These are phyloP conservation scores for Littorina saxatilis DNA, from an alignment of 1,140 invertebrate genomes.

Conservation along the genomic window DNA sequence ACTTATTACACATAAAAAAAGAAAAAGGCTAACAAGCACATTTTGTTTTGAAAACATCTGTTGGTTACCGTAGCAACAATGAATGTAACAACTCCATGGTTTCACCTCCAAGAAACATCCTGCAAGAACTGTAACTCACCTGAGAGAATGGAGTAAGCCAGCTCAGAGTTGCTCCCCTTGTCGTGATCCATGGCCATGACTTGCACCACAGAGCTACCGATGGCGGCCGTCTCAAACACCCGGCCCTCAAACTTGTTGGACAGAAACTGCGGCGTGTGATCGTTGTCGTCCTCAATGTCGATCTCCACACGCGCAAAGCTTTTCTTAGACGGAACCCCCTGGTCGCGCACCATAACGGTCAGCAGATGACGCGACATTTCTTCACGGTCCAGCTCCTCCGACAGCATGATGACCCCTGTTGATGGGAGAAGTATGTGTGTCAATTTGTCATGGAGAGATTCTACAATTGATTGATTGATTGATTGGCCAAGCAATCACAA, in stretches of 20 bases:
- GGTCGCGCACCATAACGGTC: slow-evolving; percentile 93
- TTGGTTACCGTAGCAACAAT: no score
- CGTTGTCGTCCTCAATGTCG: slow-evolving; percentile 91
- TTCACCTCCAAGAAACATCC: no score
- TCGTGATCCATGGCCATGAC: slow-evolving; percentile 88
- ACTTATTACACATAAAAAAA: no score
- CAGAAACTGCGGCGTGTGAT: slow-evolving; percentile 90
- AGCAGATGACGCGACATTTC: slow-evolving; percentile 88
- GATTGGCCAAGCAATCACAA: no score
- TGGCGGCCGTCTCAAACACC: slow-evolving; percentile 71
- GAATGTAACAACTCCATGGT: no score
- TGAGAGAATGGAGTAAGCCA: slow-evolving; percentile 88
- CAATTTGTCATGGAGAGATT: background rate
- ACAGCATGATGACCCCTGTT: slow-evolving; percentile 80
- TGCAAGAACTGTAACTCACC: slow-evolving; percentile 73
- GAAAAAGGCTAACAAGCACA: no score
- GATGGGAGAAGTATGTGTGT: no score
- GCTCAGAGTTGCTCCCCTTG: slow-evolving; percentile 86
- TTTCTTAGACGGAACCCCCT: slow-evolving; percentile 88
- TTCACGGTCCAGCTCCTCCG: slow-evolving; percentile 86
- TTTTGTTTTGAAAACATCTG: no score
- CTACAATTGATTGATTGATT: no score
- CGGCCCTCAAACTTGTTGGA: slow-evolving; percentile 75
- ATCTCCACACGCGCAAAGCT: slow-evolving; percentile 90
- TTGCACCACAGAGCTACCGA: slow-evolving; percentile 79